Conservation (phyloP, 1,140 invertebrate genomes). For the Cyrtorhinus lividipennis region DNA sequence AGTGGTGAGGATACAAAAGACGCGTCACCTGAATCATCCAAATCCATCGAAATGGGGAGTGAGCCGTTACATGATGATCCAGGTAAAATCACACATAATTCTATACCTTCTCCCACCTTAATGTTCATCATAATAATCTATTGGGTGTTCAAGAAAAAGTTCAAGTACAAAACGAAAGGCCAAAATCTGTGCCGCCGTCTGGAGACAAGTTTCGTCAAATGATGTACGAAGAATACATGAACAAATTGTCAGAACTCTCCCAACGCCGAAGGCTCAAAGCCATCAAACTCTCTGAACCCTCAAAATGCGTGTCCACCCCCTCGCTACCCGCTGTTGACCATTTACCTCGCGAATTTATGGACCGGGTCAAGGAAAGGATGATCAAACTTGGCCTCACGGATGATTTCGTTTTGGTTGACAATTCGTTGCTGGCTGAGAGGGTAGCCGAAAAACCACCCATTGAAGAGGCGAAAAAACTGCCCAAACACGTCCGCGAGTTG, state of each 20-base stretch:
- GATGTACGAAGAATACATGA: conserved; percentile 70
- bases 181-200: conserved; percentile 32
- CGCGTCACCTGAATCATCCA: too few species aligned
- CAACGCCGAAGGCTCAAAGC: conserved; percentile 60
- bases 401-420: conserved; percentile 20
- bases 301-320: conserved; percentile 11
- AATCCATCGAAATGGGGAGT: too few species aligned
- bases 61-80: too few species aligned
- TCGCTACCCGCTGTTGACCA: neutral
- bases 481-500: conserved; percentile 58
- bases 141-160: too few species aligned
- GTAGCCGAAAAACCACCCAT: conserved; percentile 14
- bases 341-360: conserved; percentile 24
- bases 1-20: too few species aligned
- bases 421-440: neutral
- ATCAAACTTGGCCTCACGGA: conserved; percentile 38
- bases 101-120: too few species aligned
- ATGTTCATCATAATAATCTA: too few species aligned
- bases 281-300: conserved; percentile 44
- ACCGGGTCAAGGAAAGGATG: conserved; percentile 32
- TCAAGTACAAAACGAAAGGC: conserved; percentile 18
- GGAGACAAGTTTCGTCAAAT: conserved; percentile 51
- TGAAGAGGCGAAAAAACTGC: conserved; percentile 31
- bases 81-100: too few species aligned
- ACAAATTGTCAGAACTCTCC: conserved; percentile 58